These are phyloP conservation scores for Temnopleurus reevesii DNA, from an alignment of 53 echinoderm and acorn worm genomes.

Conservation along the genomic window DNA sequence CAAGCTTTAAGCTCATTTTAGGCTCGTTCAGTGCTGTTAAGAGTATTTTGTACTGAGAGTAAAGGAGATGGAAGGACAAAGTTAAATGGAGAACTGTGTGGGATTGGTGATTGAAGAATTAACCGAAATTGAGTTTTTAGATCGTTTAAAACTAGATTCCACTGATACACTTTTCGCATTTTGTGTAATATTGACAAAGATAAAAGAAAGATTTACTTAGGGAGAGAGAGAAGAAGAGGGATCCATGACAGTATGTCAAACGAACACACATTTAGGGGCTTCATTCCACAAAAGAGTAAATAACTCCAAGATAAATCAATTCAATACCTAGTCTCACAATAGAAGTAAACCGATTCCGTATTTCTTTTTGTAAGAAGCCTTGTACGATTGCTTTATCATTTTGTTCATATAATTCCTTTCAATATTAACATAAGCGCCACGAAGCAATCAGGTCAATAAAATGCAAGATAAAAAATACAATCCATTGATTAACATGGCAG, in stretches of 20 bases:
- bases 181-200: background rate
- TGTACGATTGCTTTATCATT: background rate
- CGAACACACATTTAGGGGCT: constrained; percentile 13
- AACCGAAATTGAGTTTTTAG: background rate
- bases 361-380: background rate
- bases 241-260: background rate
- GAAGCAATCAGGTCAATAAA: background rate
- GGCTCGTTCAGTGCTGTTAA: too few species aligned
- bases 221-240: too few species aligned
- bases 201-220: background rate
- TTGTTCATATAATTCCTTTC: background rate
- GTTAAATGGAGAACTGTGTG: background rate
- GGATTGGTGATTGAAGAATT: background rate
- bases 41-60: background rate
- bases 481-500: too few species aligned
- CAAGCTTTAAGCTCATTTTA: too few species aligned
- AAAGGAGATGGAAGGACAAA: background rate
- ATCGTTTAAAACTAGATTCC: constrained; percentile 19
- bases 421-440: background rate
- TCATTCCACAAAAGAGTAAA: background rate
- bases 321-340: background rate
- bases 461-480: background rate
- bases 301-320: constrained; percentile 3
- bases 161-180: constrained; percentile 32
- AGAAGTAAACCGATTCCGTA: background rate